Evolutionary conservation across 2,797 vertebrate genomes (phyloP).

Genomic region (Valencia hispanica): DNA sequence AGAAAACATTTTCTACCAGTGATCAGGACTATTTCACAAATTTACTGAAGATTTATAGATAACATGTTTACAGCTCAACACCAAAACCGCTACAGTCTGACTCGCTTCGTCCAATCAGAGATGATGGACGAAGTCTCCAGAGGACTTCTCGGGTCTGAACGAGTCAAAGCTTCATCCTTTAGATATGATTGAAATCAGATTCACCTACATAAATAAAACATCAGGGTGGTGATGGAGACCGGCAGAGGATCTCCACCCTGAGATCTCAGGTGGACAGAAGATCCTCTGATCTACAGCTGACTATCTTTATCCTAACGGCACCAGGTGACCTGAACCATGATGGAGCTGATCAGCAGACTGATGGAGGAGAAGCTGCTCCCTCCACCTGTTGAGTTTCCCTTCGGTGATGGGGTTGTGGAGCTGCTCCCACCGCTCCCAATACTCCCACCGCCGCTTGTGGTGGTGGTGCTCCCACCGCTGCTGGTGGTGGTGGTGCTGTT

Average conservation of each 20-base stretch:
- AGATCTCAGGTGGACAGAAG: background rate
- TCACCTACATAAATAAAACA: background rate
- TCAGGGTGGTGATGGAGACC: background rate
- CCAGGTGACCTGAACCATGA: slow-evolving; percentile 20
- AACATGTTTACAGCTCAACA: background rate
- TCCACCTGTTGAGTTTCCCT: slow-evolving; percentile 2
- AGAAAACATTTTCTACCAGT: background rate
- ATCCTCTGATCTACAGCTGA: background rate
- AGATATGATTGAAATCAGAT: background rate
- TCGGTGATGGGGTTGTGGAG: background rate
- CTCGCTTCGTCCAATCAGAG: background rate
- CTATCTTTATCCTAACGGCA: background rate
- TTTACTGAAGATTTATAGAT: background rate
- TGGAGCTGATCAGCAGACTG: slow-evolving; percentile 23
- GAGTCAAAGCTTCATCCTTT: background rate
- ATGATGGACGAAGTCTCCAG: too few relatives aligned
- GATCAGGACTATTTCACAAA: background rate
- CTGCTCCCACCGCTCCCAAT: background rate
- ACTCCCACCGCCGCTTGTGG: too few relatives aligned
- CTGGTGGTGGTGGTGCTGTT: background rate
- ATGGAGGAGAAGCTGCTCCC: slow-evolving; percentile 7
- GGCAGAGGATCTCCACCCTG: background rate
- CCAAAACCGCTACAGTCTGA: background rate
- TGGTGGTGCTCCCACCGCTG: background rate
- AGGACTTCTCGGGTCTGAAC: too few relatives aligned